Evolutionary conservation across 1,140 invertebrate genomes (phyloP).

Genomic region (Aethina tumida): DNA sequence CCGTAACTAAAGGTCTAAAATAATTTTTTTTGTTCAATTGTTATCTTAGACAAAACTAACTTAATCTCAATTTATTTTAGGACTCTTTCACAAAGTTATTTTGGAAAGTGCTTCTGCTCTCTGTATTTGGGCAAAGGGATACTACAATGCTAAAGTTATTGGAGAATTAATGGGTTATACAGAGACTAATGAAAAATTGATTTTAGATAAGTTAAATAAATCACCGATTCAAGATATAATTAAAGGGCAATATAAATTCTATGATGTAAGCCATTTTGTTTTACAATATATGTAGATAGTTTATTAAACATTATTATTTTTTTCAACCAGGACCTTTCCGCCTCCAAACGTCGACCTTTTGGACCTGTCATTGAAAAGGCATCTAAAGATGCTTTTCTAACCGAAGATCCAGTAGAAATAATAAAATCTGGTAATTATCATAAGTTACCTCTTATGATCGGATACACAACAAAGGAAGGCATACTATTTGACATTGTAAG

Average conservation of each 20-base stretch:
- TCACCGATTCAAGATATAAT: conserved; percentile 30
- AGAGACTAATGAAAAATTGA: conserved; percentile 7
- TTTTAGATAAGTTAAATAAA: conserved; percentile 26
- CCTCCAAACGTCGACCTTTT: conserved; percentile 28
- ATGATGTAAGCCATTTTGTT: conserved; percentile 24
- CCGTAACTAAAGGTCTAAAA: conserved; percentile 16
- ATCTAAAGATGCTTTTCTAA: conserved; percentile 37
- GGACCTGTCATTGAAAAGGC: conserved; percentile 39
- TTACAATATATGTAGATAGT: background rate
- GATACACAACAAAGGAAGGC: conserved; percentile 33
- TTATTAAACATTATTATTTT: background rate
- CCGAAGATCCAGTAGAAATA: conserved; percentile 36
- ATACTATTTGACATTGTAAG: conserved; percentile 28
- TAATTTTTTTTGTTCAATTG: background rate
- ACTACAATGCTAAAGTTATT: conserved; percentile 6
- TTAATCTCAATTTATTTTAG: conserved; percentile 28
- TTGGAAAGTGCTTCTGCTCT: conserved; percentile 50
- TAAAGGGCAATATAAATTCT: conserved; percentile 27
- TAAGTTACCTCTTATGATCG: conserved; percentile 42
- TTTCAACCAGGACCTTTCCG: conserved; percentile 13
- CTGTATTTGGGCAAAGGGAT: conserved; percentile 38
- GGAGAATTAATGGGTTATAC: conserved; percentile 11
- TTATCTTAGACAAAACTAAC: background rate
- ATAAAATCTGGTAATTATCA: conserved; percentile 29
- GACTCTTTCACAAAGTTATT: conserved; percentile 50